Conservation (phyloP, 2,113 vertebrate genomes). For the Mesembrinibis cayennensis region DNA sequence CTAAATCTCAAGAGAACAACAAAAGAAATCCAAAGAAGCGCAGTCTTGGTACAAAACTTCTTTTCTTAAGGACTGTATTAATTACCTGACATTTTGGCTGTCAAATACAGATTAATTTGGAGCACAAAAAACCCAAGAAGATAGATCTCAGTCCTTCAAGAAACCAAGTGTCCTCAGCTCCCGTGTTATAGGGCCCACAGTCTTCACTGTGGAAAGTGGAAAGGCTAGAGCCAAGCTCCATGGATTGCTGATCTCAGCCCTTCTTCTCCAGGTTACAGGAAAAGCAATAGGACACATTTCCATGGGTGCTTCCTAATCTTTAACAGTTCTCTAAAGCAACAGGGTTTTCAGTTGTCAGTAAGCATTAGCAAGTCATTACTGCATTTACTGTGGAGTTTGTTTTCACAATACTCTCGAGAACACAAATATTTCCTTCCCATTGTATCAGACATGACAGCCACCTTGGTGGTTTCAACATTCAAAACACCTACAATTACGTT, state of each 20-base stretch:
- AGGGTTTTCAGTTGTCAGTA: neutral
- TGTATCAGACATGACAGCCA: neutral
- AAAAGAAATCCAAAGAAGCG: neutral
- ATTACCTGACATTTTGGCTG: neutral
- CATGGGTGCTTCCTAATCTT: neutral
- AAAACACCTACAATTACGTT: neutral
- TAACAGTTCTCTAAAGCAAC: neutral
- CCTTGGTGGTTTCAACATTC: neutral
- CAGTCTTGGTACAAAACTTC: neutral
- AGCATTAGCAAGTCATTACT: neutral
- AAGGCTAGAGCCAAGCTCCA: neutral
- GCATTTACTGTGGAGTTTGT: neutral
- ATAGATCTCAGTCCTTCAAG: neutral
- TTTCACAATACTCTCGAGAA: neutral
- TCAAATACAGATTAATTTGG: neutral
- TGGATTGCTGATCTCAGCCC: neutral
- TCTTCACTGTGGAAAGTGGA: neutral
- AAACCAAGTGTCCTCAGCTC: neutral
- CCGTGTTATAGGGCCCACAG: neutral
- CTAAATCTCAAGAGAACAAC: neutral
- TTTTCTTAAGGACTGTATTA: neutral
- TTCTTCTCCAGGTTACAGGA: neutral
- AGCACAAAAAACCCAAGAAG: neutral
- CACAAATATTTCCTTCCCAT: neutral
- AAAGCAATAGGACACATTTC: neutral